Base-by-base conservation (phyloP, 2,888 invertebrate genomes). In the Epiblema foenella region DNA sequence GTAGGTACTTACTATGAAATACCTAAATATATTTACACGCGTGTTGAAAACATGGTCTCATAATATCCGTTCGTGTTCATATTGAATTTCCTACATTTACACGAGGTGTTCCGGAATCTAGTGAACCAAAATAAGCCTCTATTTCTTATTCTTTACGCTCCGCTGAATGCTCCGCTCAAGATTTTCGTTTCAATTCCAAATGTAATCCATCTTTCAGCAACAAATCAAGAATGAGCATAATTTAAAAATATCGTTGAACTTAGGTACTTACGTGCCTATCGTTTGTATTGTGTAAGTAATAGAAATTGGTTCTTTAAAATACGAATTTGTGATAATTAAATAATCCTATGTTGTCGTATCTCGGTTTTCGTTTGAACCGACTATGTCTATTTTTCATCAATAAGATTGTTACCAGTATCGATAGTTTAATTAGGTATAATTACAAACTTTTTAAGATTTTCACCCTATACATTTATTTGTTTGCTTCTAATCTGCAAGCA, bases 71-170 rank as follows among this genome's bases (percentile, higher is more conserved):
- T 51, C 18, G 33, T 7, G 33, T 33, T 37, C 18, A 37, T 62
- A 62, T 62, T 62, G 49, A 33, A 63, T 20, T 33, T 63, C 7
- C 51, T 15, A 37, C 63, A 37, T 63, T 52, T 20, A 12, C 24
- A 20, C 7, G 12, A 54, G 52, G 12, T 54, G 7, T 12, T 12
- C 52, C 37, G 24, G 8, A 39, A 59, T 39, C 17, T 42, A 60
- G 24, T 60, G 42, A 60, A 46, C 59, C 60, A 60, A 68, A 68
- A 68, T 60, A 60, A 33, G 37, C 15, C 17, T n/a, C n/a, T 29
- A 42, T 42, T 64, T 64, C 20, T 24, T 64, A 64, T 54, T 54
- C 60, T 39, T 62, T 18, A 54, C 62, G 62, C 56, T 33, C 37
- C 42, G 20, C 33, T 20, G 29, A 57, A 33, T 46, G 15, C 9